Conservation (phyloP, 2,113 vertebrate genomes). For the Ameiurus melas region DNA sequence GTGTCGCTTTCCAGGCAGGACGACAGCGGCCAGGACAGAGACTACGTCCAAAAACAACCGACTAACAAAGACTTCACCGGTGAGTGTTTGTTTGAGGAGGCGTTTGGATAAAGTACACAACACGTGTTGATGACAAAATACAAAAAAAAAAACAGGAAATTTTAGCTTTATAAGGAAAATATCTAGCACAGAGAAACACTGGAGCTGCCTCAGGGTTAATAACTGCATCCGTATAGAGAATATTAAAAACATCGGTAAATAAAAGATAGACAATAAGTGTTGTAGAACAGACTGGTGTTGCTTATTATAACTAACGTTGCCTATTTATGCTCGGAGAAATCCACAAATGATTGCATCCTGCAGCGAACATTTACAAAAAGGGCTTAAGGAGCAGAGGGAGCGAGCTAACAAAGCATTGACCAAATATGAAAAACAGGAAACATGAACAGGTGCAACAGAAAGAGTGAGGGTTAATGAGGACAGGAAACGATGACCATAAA, state of each 20-base stretch:
- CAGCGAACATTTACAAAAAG: neutral
- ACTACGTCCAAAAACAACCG: conserved; percentile 77
- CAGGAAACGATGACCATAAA: conserved; percentile 9
- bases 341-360: neutral
- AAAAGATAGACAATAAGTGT: neutral
- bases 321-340: neutral
- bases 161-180: neutral
- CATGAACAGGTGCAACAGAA: too few species aligned
- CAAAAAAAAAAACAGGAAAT: neutral
- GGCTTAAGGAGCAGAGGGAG: neutral
- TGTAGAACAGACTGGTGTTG: neutral
- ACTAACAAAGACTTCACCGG: conserved; percentile 81
- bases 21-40: conserved; percentile 77
- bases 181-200: neutral
- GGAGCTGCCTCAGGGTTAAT: too few species aligned
- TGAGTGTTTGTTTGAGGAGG: conserved; percentile 65
- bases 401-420: neutral
- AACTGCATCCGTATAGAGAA: too few species aligned
- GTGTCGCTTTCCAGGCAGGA: conserved; percentile 83
- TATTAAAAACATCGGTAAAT: neutral
- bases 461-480: neutral
- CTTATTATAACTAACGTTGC: neutral
- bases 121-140: neutral
- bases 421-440: neutral
- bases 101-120: neutral